Evolutionary conservation across 2,113 vertebrate genomes (phyloP).

Genomic region (Echinops telfairi): DNA sequence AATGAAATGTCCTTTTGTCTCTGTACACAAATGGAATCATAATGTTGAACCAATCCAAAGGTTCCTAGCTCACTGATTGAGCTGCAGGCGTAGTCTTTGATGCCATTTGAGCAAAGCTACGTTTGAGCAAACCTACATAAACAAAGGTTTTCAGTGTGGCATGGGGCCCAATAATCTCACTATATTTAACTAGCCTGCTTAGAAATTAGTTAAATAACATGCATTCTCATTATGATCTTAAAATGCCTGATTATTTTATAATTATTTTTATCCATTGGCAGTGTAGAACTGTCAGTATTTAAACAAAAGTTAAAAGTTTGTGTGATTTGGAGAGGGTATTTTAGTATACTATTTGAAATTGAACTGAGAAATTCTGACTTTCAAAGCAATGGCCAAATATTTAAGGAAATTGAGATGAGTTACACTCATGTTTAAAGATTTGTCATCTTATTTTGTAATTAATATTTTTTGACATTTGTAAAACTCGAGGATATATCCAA

Average conservation of each 20-base stretch:
- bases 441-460: background rate
- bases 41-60: slow-evolving; percentile 11
- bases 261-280: slow-evolving; percentile 8
- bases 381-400: background rate
- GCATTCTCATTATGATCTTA: background rate
- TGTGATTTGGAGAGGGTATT: background rate
- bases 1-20: background rate
- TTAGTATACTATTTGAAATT: background rate
- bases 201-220: background rate
- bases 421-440: background rate
- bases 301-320: slow-evolving; percentile 6
- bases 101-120: background rate
- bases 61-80: background rate
- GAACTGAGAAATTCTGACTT: slow-evolving; percentile 18
- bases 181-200: background rate
- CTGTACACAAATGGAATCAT: background rate
- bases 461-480: background rate
- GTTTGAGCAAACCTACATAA: slow-evolving; percentile 22
- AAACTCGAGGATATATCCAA: too few relatives aligned
- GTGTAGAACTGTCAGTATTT: slow-evolving; percentile 35
- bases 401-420: background rate
- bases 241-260: slow-evolving; percentile 8
- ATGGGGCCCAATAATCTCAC: background rate
- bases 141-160: background rate
- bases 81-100: background rate